Percentiles rank a stretch among this genome's conserved stretches.
Conservation (phyloP, 2,797 vertebrate genomes). For the Periophthalmus magnuspinnatus region DNA sequence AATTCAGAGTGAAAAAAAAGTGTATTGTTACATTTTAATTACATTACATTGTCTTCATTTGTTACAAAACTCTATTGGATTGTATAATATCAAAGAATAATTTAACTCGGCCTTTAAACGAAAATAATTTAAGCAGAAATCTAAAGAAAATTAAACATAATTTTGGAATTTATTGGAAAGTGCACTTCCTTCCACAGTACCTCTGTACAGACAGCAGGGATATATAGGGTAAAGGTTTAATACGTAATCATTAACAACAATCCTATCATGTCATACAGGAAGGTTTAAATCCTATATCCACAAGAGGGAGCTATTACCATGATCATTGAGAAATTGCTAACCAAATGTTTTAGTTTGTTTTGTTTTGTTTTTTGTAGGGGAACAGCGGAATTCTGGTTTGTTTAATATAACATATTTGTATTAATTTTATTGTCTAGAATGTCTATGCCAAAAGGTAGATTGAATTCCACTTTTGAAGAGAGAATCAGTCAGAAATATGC, state of each 20-base stretch:
- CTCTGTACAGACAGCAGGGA: too few relatives aligned
- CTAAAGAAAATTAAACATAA: background rate
- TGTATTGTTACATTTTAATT: background rate
- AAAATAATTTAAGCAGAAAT: background rate
- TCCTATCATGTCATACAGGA: background rate
- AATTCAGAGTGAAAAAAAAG: background rate
- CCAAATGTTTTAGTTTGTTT: background rate
- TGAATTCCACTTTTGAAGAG: too few relatives aligned
- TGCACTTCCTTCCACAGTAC: too few relatives aligned
- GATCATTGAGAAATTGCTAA: background rate
- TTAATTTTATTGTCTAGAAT: background rate
- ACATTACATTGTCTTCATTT: background rate
- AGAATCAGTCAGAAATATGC: too few relatives aligned
- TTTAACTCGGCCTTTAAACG: background rate
- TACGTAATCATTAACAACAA: too few relatives aligned
- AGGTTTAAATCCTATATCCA: background rate
- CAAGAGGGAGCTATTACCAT: constrained; percentile 8
- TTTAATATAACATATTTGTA: background rate
- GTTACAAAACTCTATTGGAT: background rate
- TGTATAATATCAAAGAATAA: background rate
- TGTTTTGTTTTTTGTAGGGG: background rate
- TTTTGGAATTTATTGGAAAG: background rate
- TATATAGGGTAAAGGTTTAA: too few relatives aligned
- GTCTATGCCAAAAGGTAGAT: too few relatives aligned
- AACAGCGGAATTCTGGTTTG: background rate